Evolutionary conservation across 2,888 invertebrate species (phyloP).

Genomic region (Drosophila pseudotalamancana): DNA sequence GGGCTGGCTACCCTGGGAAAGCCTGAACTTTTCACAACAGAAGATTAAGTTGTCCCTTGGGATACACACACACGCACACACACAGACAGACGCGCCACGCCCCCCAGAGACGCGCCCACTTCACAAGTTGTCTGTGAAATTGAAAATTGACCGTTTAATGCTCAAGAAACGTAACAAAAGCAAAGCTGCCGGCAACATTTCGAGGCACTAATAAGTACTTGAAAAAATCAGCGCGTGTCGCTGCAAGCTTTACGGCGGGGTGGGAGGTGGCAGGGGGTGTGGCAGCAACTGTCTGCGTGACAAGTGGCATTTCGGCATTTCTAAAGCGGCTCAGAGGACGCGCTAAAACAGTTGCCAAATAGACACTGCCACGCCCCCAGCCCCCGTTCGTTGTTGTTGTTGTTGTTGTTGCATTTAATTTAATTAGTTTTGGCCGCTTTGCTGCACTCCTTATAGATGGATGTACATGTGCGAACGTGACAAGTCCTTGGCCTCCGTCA

Average conservation of each 20-base stretch:
- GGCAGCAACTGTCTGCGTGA: constrained; percentile 18
- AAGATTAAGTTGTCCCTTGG: constrained; percentile 79
- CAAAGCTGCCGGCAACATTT: constrained; percentile 56
- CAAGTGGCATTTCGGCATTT: constrained; percentile 23
- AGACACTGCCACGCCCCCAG: neutral
- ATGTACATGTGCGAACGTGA: neutral
- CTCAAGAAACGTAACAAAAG: constrained; percentile 20
- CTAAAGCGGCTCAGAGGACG: constrained; percentile 16
- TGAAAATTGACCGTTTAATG: constrained; percentile 84
- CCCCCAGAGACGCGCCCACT: constrained; percentile 32
- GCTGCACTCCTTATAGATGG: constrained; percentile 16
- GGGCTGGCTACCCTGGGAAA: constrained; percentile 61
- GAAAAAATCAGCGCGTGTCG: constrained; percentile 52
- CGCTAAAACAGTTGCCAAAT: neutral
- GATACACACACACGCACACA: constrained; percentile 24
- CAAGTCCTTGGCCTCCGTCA: neutral
- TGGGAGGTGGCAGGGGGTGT: neutral
- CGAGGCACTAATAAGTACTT: constrained; percentile 72
- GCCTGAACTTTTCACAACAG: constrained; percentile 73
- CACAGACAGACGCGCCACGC: neutral
- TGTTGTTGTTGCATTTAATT: constrained; percentile 65
- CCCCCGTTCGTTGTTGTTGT: neutral
- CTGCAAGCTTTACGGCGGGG: neutral
- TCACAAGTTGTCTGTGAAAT: constrained; percentile 75
- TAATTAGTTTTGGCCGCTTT: constrained; percentile 67